phyloP scores from a whole-genome alignment of 2,888 invertebrate species.

The Pegoplata infirma region DNA sequence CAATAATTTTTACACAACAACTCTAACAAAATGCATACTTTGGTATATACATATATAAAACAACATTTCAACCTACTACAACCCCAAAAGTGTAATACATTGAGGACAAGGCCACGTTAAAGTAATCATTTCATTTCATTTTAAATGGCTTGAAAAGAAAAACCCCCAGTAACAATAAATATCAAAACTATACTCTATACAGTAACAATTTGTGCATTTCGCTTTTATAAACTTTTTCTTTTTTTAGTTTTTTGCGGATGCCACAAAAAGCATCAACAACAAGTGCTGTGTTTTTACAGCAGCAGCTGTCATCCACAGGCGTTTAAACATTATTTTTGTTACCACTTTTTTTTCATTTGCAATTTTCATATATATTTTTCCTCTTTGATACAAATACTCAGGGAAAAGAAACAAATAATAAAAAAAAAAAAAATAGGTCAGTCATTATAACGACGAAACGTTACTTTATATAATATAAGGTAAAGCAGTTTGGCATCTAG shows the following conservation, averaged over 20 bases:
- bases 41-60: too few relatives aligned
- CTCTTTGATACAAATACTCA: constrained; percentile 39
- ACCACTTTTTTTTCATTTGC: too few relatives aligned
- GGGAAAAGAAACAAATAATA: constrained; percentile 5
- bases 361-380: constrained; percentile 34
- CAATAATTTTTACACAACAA: constrained; percentile 31
- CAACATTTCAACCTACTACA: constrained; percentile 9
- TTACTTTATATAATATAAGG: too few relatives aligned
- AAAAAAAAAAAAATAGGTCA: constrained; percentile 54
- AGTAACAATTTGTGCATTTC: constrained; percentile 50
- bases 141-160: constrained; percentile 50
- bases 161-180: constrained; percentile 35
- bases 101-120: constrained; percentile 61
- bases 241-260: constrained; percentile 1
- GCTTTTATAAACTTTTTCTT: too few relatives aligned
- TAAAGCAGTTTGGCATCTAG: constrained; percentile 5
- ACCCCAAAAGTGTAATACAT: constrained; percentile 42
- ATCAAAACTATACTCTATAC: constrained; percentile 28
- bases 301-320: constrained; percentile 55
- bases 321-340: constrained; percentile 50
- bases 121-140: constrained; percentile 57
- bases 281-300: constrained; percentile 9
- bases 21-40: too few relatives aligned
- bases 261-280: constrained; percentile 37
- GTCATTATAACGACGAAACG: constrained; percentile 41